Conservation (phyloP, 2,888 invertebrate species). For the Hyles lineata region DNA sequence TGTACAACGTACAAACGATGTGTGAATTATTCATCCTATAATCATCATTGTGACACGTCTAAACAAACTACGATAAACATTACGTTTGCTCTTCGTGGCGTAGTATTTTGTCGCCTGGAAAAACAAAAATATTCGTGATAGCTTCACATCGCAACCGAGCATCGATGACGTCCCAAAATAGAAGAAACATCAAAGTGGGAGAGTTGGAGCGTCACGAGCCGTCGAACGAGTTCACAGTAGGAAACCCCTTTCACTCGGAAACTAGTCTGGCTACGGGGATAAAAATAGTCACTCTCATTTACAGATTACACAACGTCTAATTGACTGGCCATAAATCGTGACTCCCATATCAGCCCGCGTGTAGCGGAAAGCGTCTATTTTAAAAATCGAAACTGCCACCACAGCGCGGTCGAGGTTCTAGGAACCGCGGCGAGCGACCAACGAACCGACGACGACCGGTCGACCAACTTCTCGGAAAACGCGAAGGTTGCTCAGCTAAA, state of each 20-base stretch:
- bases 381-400: conserved; percentile 73
- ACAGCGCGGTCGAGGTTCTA: conserved; percentile 61
- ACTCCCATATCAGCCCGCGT: conserved; percentile 55
- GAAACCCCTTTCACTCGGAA: conserved; percentile 78
- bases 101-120: not conserved
- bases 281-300: conserved; percentile 72
- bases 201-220: conserved; percentile 58
- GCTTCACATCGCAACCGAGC: not conserved
- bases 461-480: conserved; percentile 71
- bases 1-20: conserved; percentile 26
- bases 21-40: conserved; percentile 28
- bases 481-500: conserved; percentile 73
- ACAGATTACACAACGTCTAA: conserved; percentile 73
- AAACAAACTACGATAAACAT: conserved; percentile 11
- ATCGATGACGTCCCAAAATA: conserved; percentile 32
- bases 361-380: conserved; percentile 77
- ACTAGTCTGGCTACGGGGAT: conserved; percentile 54
- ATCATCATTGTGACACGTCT: conserved; percentile 16
- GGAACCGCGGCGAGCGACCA: conserved; percentile 60
- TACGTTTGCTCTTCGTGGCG: conserved; percentile 5
- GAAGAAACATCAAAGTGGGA: conserved; percentile 54
- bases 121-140: conserved; percentile 3
- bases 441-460: conserved; percentile 58
- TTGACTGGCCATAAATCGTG: conserved; percentile 68
- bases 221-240: conserved; percentile 66